Evolutionary conservation across 2,113 vertebrate species (phyloP).

Genomic region (Charadrius vociferus): DNA sequence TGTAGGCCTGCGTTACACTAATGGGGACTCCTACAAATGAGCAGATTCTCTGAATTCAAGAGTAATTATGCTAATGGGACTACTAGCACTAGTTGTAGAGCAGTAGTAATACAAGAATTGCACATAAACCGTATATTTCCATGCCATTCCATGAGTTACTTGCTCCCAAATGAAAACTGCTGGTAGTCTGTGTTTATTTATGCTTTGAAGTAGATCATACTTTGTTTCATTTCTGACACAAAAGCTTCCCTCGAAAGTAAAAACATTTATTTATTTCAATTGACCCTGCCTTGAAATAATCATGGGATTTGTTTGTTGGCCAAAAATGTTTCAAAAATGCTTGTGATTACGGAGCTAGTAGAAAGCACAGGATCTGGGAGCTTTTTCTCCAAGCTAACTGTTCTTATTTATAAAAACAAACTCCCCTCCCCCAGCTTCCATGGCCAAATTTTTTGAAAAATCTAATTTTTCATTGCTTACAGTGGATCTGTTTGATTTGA

Average conservation of each 20-base stretch:
- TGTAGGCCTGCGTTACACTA: background rate
- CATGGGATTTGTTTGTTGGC: background rate
- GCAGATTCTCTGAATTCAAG: background rate
- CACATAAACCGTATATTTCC: background rate
- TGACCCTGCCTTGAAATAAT: constrained; percentile 24
- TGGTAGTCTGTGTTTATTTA: background rate
- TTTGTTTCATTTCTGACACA: constrained; percentile 22
- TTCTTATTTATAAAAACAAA: background rate
- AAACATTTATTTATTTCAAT: constrained; percentile 24
- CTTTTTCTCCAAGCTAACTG: background rate
- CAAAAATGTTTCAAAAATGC: background rate
- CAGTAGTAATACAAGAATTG: background rate
- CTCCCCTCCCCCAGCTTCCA: accelerated
- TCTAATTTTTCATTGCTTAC: background rate
- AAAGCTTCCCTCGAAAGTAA: constrained; percentile 12
- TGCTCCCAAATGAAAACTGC: background rate
- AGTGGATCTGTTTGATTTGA: accelerated
- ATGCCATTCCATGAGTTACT: background rate
- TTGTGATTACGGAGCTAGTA: background rate
- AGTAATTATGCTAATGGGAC: constrained; percentile 27
- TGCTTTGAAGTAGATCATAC: background rate
- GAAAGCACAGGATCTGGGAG: background rate
- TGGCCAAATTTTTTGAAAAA: background rate
- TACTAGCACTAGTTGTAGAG: background rate
- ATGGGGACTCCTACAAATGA: background rate